Base-by-base conservation (phyloP, 2,888 invertebrate species). In the Carpatolechia fugitivella region DNA sequence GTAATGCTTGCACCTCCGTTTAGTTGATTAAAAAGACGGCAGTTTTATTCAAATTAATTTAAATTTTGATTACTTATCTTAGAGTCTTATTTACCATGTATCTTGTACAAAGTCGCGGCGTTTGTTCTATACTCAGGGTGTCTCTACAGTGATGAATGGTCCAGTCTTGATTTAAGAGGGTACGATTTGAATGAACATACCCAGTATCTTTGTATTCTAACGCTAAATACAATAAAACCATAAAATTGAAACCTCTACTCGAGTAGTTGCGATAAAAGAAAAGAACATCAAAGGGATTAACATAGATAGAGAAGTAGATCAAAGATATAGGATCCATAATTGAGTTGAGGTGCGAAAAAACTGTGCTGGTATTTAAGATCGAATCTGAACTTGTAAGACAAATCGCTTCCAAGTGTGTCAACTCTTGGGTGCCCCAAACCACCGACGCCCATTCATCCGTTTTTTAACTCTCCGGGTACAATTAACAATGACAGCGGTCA, bases 401-500 rank as follows among this genome's bases (percentile, higher is more conserved):
- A 88, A 89, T 88, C 81, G 81, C 72, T 78, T 64, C 69, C 74
- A 76, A 79, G 74, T 77, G 74, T 87, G 87, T 88, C 87, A 86
- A 80, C 83, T 77, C 70, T 75, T 76, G 79, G 82, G 77, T 80
- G 80, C 80, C 79, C 72, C 72, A 70, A 70, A 72, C 67, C 70
- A 72, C 78, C 60, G 59, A 69, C 64, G 60, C 68, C 76, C 82
- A 86, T 84, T 87, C 83, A 85, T 79, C 76, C 74, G 68, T 85
- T 87, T 89, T 88, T 87, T 87, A 80, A 71, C 63, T 68, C 66
- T 62, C 65, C 69, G 67, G 65, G 68, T 72, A 82, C 83, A 85
- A 86, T 86, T 85, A 85, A 84, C 79, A 80, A 77, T 80, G 82
- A 86, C 81, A 78, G 83, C 83, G 88, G 86, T 86, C 86, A 85